Base-by-base conservation (phyloP, 2,888 invertebrate genomes). In the Margaritifera margaritifera region DNA sequence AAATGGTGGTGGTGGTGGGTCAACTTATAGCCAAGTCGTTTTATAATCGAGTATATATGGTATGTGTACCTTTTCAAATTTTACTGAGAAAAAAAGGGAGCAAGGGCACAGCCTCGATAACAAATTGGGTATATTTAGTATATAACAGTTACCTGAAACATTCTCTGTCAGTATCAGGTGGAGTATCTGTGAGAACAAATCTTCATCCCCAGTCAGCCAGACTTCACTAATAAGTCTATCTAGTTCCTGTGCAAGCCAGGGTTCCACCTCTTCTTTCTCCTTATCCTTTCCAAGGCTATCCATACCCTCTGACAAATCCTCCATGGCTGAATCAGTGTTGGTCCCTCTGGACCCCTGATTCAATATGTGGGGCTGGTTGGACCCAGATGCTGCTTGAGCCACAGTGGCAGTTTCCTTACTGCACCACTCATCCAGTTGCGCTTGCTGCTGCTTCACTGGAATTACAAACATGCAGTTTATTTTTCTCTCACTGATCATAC, bases 131-230 rank as follows among this genome's bases (percentile, higher is more conserved):
- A 62, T 27, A 15, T 19, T 59, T 4, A 50, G 25, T 53, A 22
- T n/a, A 56, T 8, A 19, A 58, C 27, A 74, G 80, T 73, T 74
- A 90, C 90, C 93, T 11, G 94, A 93, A 72, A 94, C 93, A 79
- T 94, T 94, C 89, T 96, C 96, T 68, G 93, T 93, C 73, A 94
- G 91, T 86, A 96, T 94, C 85, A 95, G 92, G 90, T 95, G 94
- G 82, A 95, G 91, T 74, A 96, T 91, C 89, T 94, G 94, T 56
- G 93, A 92, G 89, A 95, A 95, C 80, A 93, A 92, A 84, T 94
- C 93, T 87, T 94, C 92, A 6, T 90, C 89, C 0, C 92, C 92
- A 4, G 86, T 88, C 89, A 92, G 84, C 91, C 92, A 92, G 15
- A 92, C 92, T n/a, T 93, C 92, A 25, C 92, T 92, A 1, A 95